A percentile compares a stretch with the other conserved stretches of the same genome.
These are phyloP conservation scores for Crocallis elinguaria DNA, from an alignment of 2,888 invertebrate species.

Conservation along the genomic window DNA sequence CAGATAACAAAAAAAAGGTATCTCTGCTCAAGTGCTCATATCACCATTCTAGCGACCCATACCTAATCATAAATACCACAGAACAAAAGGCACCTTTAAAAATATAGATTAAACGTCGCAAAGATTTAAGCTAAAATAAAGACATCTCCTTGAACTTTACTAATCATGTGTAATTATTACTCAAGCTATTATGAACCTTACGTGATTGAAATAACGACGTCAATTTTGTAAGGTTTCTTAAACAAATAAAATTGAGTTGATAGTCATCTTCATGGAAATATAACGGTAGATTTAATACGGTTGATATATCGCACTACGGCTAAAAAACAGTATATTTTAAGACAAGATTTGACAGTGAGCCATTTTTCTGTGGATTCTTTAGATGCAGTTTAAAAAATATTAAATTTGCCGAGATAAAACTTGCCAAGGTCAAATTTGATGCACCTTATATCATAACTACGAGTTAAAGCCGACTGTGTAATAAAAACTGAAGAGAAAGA, in stretches of 20 bases:
- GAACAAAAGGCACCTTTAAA: conserved; percentile 16
- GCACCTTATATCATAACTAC: too few relatives aligned
- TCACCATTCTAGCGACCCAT: conserved; percentile 11
- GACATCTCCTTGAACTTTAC: conserved; percentile 31
- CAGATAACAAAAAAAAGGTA: too few relatives aligned
- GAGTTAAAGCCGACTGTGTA: too few relatives aligned
- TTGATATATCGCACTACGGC: too few relatives aligned
- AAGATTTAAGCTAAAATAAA: conserved; percentile 20
- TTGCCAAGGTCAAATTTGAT: too few relatives aligned
- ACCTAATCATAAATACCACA: conserved; percentile 14
- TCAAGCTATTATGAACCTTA: conserved; percentile 18
- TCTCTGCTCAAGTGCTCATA: too few relatives aligned
- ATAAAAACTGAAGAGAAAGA: too few relatives aligned
- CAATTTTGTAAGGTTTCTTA: not conserved
- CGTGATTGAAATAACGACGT: not conserved
- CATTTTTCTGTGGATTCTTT: too few relatives aligned
- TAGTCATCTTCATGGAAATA: not conserved
- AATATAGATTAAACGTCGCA: conserved; percentile 23
- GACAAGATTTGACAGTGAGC: too few relatives aligned
- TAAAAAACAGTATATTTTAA: too few relatives aligned
- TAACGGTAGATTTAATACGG: not conserved
- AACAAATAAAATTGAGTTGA: conserved; percentile 1
- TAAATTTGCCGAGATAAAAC: too few relatives aligned
- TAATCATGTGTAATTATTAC: not conserved
- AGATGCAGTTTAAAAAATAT: too few relatives aligned